Percentiles rank a stretch among this genome's conserved stretches.
phyloP scores from a whole-genome alignment of 2,888 invertebrate genomes.

The Aphelenchoides bicaudatus region DNA sequence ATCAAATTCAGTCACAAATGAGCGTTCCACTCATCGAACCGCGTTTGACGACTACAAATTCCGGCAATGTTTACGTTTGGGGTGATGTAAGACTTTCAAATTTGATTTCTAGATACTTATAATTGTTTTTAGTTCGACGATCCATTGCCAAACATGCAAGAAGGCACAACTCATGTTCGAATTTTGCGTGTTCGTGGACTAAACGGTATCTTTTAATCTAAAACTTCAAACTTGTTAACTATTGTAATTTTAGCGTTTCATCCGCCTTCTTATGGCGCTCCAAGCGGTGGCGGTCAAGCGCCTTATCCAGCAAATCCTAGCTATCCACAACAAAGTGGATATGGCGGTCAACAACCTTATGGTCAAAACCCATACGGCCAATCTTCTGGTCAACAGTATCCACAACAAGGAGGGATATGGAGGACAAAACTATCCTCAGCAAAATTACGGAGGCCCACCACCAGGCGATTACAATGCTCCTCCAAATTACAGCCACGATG shows the following conservation, averaged over 20 bases:
- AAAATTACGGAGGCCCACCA: neutral
- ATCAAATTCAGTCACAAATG: conserved; percentile 55
- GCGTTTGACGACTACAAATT: conserved; percentile 51
- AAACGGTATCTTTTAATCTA: too few relatives aligned
- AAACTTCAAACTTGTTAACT: too few relatives aligned
- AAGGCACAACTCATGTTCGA: conserved; percentile 52
- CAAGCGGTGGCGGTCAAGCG: conserved; percentile 17
- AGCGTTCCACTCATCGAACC: conserved; percentile 58
- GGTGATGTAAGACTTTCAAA: conserved; percentile 9
- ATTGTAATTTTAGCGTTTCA: too few relatives aligned
- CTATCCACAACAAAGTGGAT: conserved; percentile 12
- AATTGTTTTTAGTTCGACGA: conserved; percentile 60
- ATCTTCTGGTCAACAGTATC: neutral
- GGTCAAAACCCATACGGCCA: neutral
- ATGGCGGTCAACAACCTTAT: conserved; percentile 15
- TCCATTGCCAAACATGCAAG: conserved; percentile 58
- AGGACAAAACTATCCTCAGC: conserved; percentile 11
- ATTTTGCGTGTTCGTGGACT: conserved; percentile 46
- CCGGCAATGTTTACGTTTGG: conserved; percentile 34
- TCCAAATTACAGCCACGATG: neutral
- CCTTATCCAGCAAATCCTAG: conserved; percentile 17
- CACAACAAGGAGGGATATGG: too few relatives aligned
- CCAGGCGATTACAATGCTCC: neutral
- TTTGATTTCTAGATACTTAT: conserved; percentile 44
- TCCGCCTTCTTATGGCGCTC: conserved; percentile 12